A percentile compares a stretch with the other conserved stretches of the same genome.
Evolutionary conservation across 2,888 invertebrate species (phyloP).

Genomic region (Scaptodrosophila latifasciaeformis): DNA sequence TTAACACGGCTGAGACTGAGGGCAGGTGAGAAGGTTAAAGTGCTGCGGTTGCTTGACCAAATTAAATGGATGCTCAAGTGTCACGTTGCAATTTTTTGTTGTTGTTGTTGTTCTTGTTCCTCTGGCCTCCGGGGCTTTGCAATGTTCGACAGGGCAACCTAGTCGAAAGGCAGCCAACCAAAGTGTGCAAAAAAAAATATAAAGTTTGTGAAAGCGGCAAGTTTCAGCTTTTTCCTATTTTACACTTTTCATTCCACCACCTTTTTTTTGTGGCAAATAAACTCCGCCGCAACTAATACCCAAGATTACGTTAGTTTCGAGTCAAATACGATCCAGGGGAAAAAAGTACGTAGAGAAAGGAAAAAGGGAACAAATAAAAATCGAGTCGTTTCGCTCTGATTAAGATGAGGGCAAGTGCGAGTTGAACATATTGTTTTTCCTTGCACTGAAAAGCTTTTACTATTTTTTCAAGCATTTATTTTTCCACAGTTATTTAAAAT

Average conservation of each 20-base stretch:
- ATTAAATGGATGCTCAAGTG: slow-evolving; percentile 41
- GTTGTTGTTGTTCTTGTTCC: slow-evolving; percentile 12
- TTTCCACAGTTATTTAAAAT: no score
- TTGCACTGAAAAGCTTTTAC: no score
- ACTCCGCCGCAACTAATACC: slow-evolving; percentile 43
- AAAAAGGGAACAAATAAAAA: no score
- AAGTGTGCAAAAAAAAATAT: slow-evolving; percentile 7
- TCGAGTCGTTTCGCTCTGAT: no score
- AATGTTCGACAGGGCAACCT: neutral
- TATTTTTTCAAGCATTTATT: no score
- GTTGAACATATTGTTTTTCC: no score
- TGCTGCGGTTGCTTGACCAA: slow-evolving; percentile 15
- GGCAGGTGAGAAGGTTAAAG: neutral
- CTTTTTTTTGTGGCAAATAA: slow-evolving; percentile 34
- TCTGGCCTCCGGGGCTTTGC: neutral
- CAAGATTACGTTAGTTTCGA: no score
- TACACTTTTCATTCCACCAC: no score
- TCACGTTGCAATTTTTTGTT: slow-evolving; percentile 45
- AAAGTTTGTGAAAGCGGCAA: neutral
- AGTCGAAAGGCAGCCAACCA: slow-evolving; percentile 8
- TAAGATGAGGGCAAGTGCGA: no score
- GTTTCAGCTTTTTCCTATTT: neutral
- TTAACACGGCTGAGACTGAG: slow-evolving; percentile 7
- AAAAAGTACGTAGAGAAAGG: no score
- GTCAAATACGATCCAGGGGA: no score